Conservation (phyloP, 2,888 invertebrate genomes). For the Meiosimyza decipiens region DNA sequence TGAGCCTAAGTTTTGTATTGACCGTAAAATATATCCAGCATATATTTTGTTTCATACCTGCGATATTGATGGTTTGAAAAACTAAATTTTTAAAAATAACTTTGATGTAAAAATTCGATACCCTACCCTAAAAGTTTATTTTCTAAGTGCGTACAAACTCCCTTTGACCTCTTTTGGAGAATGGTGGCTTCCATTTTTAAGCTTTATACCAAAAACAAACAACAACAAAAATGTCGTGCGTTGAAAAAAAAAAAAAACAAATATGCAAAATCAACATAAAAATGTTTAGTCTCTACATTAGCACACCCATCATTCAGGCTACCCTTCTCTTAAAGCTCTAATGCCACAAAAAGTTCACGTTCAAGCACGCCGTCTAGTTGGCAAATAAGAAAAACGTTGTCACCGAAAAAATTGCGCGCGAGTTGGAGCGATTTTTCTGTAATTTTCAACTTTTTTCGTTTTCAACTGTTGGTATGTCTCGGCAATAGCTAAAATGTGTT, state of each 20-base stretch:
- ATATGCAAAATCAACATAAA: constrained; percentile 13
- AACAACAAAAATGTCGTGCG: neutral
- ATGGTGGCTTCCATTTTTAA: neutral
- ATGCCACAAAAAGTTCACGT: neutral
- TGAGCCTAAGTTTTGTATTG: too few relatives aligned
- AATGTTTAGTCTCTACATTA: neutral
- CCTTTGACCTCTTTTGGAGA: too few relatives aligned
- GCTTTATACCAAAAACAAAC: neutral
- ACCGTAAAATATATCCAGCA: too few relatives aligned
- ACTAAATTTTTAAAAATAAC: too few relatives aligned
- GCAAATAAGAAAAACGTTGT: constrained; percentile 5
- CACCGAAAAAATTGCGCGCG: neutral
- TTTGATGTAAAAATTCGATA: too few relatives aligned
- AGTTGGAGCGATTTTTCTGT: neutral
- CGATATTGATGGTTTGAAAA: too few relatives aligned
- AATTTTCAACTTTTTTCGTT: neutral
- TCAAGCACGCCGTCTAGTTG: constrained; percentile 2
- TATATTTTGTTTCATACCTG: too few relatives aligned
- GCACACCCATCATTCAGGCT: too few relatives aligned
- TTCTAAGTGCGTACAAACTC: too few relatives aligned
- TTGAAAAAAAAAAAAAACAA: neutral
- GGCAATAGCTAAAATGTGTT: neutral
- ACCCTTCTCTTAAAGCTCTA: neutral
- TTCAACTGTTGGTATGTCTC: neutral
- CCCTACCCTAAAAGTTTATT: too few relatives aligned